Conservation (phyloP, 1,140 invertebrate genomes). For the Drosophila athabasca region DNA sequence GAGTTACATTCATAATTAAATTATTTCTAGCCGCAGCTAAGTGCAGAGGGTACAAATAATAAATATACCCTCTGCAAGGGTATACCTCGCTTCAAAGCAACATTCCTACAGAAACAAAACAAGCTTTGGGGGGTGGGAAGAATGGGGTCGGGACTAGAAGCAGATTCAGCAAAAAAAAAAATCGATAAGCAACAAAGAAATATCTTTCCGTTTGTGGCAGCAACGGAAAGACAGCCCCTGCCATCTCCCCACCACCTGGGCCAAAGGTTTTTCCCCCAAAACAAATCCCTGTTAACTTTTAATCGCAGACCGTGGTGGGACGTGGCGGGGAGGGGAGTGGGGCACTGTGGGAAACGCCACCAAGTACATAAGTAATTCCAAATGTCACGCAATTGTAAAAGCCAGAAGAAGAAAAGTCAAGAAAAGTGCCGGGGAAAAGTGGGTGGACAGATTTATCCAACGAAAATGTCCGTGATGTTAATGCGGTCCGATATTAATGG, state of each 20-base stretch:
- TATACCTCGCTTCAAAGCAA: no score
- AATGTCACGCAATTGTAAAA: conserved; percentile 6
- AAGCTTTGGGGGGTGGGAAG: no score
- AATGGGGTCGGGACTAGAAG: no score
- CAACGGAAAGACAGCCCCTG: conserved; percentile 7
- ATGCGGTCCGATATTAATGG: conserved; percentile 25
- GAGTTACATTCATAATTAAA: no score
- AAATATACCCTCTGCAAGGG: no score
- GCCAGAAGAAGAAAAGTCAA: not conserved
- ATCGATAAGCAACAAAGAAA: conserved; percentile 63
- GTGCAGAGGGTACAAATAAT: no score
- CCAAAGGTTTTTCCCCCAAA: not conserved
- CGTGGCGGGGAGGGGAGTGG: no score
- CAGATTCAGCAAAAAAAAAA: conserved; percentile 29
- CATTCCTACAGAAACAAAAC: no score
- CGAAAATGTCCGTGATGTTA: conserved; percentile 9
- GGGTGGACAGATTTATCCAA: not conserved
- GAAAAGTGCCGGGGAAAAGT: not conserved
- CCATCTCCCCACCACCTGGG: not conserved
- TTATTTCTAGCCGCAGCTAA: no score
- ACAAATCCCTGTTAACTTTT: conserved; percentile 6
- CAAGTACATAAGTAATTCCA: not conserved
- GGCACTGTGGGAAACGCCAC: no score
- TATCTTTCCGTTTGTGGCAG: conserved; percentile 40
- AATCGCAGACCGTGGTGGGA: not conserved